Evolutionary conservation across 2,113 vertebrate genomes (phyloP).

Genomic region (Laticauda laticaudata): DNA sequence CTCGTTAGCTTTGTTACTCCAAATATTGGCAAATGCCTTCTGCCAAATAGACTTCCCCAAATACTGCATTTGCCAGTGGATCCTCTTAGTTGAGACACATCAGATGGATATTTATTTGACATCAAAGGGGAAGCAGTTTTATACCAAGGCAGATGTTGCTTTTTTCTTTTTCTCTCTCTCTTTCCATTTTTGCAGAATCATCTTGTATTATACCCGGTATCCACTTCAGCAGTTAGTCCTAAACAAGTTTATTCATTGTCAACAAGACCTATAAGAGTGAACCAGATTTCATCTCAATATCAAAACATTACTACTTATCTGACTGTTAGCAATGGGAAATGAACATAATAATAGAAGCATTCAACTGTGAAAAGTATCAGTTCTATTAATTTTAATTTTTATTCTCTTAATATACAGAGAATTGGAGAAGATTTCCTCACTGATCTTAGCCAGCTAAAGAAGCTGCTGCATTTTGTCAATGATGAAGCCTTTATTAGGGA

Average conservation of each 20-base stretch:
- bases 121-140: not conserved
- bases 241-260: not conserved
- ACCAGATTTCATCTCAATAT: not conserved
- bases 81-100: not conserved
- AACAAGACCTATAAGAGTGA: not conserved
- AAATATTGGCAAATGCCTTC: not conserved
- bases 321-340: not conserved
- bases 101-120: not conserved
- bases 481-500: conserved; percentile 81
- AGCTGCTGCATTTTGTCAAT: conserved; percentile 73
- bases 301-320: not conserved
- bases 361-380: not conserved
- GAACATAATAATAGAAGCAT: not conserved
- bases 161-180: not conserved
- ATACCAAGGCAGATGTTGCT: not conserved
- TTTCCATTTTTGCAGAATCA: not conserved
- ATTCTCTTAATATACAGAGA: conserved; percentile 65
- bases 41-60: not conserved
- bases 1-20: not conserved
- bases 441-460: conserved; percentile 80
- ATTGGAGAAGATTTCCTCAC: conserved; percentile 85
- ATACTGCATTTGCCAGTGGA: not conserved
- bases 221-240: not conserved
- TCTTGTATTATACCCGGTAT: not conserved
- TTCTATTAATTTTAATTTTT: not conserved